phyloP scores from a whole-genome alignment of 2,888 invertebrate genomes.

The Sphaeridia pumilis region DNA sequence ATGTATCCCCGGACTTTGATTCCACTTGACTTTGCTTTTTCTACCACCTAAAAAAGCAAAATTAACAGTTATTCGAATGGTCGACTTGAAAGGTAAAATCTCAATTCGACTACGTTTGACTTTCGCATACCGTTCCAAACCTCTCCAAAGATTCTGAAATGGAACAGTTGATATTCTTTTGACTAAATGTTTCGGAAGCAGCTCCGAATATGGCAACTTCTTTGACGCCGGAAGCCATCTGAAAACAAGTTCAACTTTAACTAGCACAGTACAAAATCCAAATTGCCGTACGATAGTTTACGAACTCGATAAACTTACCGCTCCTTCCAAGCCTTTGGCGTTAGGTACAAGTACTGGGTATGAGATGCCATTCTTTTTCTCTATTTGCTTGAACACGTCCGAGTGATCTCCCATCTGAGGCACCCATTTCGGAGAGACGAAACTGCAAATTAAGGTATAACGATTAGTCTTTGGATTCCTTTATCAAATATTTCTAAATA shows the following conservation, averaged over 20 bases:
- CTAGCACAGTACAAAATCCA: too few relatives aligned
- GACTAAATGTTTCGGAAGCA: constrained; percentile 83
- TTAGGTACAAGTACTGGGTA: constrained; percentile 95
- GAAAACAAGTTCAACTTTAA: too few relatives aligned
- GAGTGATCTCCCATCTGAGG: constrained; percentile 92
- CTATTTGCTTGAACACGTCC: constrained; percentile 61
- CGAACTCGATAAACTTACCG: too few relatives aligned
- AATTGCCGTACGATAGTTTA: too few relatives aligned
- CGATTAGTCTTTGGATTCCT: background rate
- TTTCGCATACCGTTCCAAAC: constrained; percentile 46
- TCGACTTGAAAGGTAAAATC: background rate
- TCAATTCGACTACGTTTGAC: background rate
- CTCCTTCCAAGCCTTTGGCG: constrained; percentile 71
- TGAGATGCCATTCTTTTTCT: constrained; percentile 53
- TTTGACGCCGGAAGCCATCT: constrained; percentile 58
- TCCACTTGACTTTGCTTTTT: constrained; percentile 55
- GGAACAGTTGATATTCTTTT: constrained; percentile 87
- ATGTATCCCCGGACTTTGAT: constrained; percentile 82
- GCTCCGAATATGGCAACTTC: constrained; percentile 94
- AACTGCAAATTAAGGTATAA: constrained; percentile 48
- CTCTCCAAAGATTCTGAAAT: constrained; percentile 69
- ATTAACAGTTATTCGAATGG: too few relatives aligned
- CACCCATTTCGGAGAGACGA: constrained; percentile 98
- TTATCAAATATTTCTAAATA: too few relatives aligned
- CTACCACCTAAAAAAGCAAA: constrained; percentile 49